Conservation (phyloP, 2,113 vertebrate species). For the Porphyrio hochstetteri region DNA sequence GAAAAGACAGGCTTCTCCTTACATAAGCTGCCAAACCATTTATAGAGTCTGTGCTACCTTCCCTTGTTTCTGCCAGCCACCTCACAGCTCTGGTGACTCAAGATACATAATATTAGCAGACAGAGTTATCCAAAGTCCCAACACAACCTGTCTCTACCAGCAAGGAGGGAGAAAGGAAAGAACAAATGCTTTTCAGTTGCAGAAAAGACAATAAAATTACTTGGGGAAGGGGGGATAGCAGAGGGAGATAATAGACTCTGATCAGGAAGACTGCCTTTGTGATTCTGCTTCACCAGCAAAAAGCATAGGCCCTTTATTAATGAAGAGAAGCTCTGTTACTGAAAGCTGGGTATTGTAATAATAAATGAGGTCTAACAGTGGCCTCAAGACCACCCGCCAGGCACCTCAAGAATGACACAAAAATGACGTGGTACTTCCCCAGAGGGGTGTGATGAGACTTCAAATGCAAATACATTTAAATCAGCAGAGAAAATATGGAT, state of each 20-base stretch:
- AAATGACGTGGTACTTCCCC: neutral
- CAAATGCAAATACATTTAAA: slow-evolving; percentile 14
- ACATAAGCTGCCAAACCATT: neutral
- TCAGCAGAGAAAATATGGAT: neutral
- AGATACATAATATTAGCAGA: neutral
- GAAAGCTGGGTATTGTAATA: neutral
- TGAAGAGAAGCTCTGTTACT: neutral
- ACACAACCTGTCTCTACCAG: neutral
- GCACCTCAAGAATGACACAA: neutral
- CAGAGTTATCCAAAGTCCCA: neutral
- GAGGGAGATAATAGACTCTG: neutral
- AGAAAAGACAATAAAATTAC: neutral
- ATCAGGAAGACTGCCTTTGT: neutral
- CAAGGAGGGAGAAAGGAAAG: neutral
- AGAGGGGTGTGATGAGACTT: neutral
- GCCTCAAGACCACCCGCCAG: neutral
- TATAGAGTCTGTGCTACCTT: neutral
- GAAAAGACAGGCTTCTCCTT: neutral
- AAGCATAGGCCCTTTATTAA: neutral
- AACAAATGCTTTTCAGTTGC: neutral
- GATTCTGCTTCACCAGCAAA: neutral
- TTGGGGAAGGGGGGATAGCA: neutral
- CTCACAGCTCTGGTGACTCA: neutral
- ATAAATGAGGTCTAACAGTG: neutral
- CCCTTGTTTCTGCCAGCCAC: neutral